Base-by-base conservation (phyloP, 2,113 vertebrate species). In the Typhlomys cinereus region DNA sequence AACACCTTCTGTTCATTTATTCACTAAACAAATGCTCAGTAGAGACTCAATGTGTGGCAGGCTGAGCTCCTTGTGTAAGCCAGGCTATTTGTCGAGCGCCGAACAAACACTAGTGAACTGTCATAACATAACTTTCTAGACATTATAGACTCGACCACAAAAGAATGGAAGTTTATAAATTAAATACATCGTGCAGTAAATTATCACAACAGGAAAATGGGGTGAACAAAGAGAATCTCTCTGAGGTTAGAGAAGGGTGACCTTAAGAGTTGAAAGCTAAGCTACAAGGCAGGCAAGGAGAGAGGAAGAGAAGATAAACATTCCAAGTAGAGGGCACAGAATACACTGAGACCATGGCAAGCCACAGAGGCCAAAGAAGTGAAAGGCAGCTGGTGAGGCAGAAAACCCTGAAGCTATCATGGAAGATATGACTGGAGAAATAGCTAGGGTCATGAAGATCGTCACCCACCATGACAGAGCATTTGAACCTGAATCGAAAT, bases 401-500 rank as follows among this genome's bases (percentile, higher is more conserved):
- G 34, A 64, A 59, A 52, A 31, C 23, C 14, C 41, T 3, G 15
- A 93, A 36, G 46, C 44, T 44, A 78, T 48, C 44, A 12, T 17
- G 23, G 29, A 36, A 85, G 50, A 48, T 27, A 54, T 85, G 44
- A 34, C 41, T 36, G 20, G 23, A 80, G 61, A 78, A 27, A 20
- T 4, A 14, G 5, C 25, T 8, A 2, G 44, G 21, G 17, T 69
- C 34, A 50, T 23, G 13, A 76, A 88, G 67, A 67, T n/a, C 34
- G 90, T 25, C 62, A 8, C 44, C 54, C 25, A 15, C 76, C 82
- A 5, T 34, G 29, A 52, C 46, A 76, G 79, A 20, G n/a, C 81
- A 73, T 70, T 82, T 54, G 73, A 76, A 75, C 46, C 71, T n/a
- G 76, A 80, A 73, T 88, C 46, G 81, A 59, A 91, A 79, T 85